These are phyloP conservation scores for Eupithecia subumbrata DNA, from an alignment of 2,888 invertebrate genomes.

Conservation along the genomic window DNA sequence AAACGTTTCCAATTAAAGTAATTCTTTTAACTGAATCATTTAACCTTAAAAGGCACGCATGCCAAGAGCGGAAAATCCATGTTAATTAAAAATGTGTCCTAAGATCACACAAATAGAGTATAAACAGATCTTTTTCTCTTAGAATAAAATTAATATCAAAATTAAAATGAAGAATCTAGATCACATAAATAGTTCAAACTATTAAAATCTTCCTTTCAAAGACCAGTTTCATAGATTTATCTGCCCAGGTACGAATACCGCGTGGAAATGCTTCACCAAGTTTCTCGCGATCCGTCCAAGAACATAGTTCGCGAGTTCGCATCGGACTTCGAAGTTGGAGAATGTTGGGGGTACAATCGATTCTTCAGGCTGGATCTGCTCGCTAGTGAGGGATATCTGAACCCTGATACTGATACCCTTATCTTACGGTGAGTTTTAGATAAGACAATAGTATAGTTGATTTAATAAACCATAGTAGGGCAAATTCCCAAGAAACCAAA, in stretches of 20 bases:
- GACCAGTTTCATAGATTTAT: slow-evolving; percentile 2
- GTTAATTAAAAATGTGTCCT: not conserved
- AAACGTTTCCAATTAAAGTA: not conserved
- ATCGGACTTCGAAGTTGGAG: slow-evolving; percentile 97
- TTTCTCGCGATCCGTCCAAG: slow-evolving; percentile 90
- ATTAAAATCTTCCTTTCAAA: not conserved
- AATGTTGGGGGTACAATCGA: slow-evolving; percentile 98
- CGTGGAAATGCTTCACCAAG: slow-evolving; percentile 97
- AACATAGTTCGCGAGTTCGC: slow-evolving; percentile 97
- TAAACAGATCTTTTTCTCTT: not conserved
- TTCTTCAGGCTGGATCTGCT: slow-evolving; percentile 95
- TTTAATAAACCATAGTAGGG: not conserved
- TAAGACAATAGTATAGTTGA: not conserved
- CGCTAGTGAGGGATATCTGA: slow-evolving; percentile 95
- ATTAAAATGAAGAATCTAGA: not conserved
- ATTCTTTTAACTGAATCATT: not conserved
- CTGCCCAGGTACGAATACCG: slow-evolving; percentile 92
- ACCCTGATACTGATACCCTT: slow-evolving; percentile 92
- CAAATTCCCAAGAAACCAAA: not conserved
- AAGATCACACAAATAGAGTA: not conserved
- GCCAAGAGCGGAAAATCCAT: not conserved
- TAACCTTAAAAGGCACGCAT: not conserved
- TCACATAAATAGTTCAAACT: not conserved
- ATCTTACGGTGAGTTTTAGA: slow-evolving; percentile 86
- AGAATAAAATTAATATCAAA: not conserved